Base-by-base conservation (phyloP, 2,113 vertebrate genomes). In the Danio rerio region DNA sequence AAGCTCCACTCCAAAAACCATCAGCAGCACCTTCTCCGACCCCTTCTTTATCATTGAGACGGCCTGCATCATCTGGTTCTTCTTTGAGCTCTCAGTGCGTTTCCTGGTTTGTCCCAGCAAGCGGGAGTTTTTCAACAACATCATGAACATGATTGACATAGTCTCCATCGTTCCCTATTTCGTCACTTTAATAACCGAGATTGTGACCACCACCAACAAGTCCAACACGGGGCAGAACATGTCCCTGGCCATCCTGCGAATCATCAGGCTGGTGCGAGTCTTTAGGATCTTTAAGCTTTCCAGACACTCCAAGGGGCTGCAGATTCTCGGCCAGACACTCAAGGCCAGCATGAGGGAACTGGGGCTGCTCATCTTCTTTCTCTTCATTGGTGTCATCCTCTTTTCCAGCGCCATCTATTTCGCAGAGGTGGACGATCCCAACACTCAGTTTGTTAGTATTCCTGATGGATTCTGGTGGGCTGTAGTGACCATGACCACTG, bases 381-480 rank as follows among this genome's bases (percentile, higher is more conserved):
- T 99, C 78, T 99, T 99, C 83, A 98, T 99, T 0, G 98, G 98
- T 0, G 97, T 99, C 89, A 98, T 99, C 86, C 95, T 99, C 65
- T 99, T 99, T 92, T 99, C 98, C 88, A 99, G 98, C 0, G 98
- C 98, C 0, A 93, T 99, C 83, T 99, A 97, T 91, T 99, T 99
- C 0, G 97, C 97, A 0, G 98, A 99, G 61, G 98, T 97, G 12
- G 98, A 99, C 0, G 98, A 99, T 55, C 97, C 97, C 0, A 94
- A 95, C 80, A 98, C 97, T 2, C 97, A 99, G 58, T 99, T 99
- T 89, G 94, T 95, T 49, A 99, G 98, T 92, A 99, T 99, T 75
- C 98, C 98, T 0, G 96, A 99, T 0, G 98, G 96, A 20, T 99
- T 99, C 93, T 99, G 98, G 98, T 99, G 98, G 98, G 97, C 98